These are phyloP conservation scores for Oenanthe oenanthe DNA, from an alignment of 2,113 vertebrate genomes.

Conservation along the genomic window DNA sequence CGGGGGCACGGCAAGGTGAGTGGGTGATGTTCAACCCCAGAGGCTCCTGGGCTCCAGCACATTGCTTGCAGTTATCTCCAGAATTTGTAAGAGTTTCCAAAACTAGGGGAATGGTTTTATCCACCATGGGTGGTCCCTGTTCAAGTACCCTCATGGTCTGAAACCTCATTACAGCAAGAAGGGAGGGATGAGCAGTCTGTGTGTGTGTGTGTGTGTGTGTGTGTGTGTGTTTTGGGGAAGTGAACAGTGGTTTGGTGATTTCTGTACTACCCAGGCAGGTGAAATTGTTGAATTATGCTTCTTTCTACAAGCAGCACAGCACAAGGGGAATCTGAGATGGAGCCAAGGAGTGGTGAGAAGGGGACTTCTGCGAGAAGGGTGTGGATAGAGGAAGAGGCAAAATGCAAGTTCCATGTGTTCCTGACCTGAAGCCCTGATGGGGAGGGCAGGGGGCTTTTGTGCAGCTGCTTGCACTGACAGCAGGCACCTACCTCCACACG, in stretches of 20 bases:
- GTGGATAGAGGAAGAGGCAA: neutral
- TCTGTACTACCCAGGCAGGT: neutral
- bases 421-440: rapidly evolving
- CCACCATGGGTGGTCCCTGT: slow-evolving; percentile 23
- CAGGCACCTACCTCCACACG: neutral
- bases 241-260: neutral
- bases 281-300: neutral
- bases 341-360: neutral
- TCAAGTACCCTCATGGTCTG: neutral
- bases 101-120: neutral
- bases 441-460: neutral
- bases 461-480: neutral
- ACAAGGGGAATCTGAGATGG: neutral
- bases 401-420: rapidly evolving
- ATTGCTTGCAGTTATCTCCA: neutral
- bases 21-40: neutral
- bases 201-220: too few species aligned
- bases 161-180: neutral
- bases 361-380: neutral
- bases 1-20: neutral
- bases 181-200: neutral
- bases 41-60: neutral
- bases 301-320: neutral
- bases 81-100: neutral
- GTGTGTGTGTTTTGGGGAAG: neutral